phyloP scores from a whole-genome alignment of 1,140 invertebrate genomes.

The Calosoma granatense region DNA sequence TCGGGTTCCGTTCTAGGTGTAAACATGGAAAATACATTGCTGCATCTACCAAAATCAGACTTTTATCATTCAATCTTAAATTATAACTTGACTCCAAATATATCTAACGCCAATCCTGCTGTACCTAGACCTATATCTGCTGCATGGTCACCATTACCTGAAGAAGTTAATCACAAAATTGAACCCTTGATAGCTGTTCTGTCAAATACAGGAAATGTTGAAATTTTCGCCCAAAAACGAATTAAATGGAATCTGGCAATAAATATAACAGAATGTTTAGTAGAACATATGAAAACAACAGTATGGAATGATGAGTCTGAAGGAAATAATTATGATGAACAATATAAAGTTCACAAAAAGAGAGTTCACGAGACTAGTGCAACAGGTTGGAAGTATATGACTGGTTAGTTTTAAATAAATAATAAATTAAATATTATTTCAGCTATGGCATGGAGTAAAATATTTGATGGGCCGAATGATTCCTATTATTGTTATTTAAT shows the following conservation, averaged over 20 bases:
- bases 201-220: slow-evolving; percentile 12
- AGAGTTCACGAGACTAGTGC: slow-evolving; percentile 2
- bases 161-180: slow-evolving; percentile 11
- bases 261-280: slow-evolving; percentile 12
- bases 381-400: too few species aligned
- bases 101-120: neutral
- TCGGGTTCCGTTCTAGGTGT: slow-evolving; percentile 10
- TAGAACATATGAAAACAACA: slow-evolving; percentile 10
- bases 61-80: slow-evolving; percentile 12
- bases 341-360: neutral
- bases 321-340: slow-evolving; percentile 5
- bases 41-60: slow-evolving; percentile 1
- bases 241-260: slow-evolving; percentile 7
- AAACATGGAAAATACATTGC: slow-evolving; percentile 4
- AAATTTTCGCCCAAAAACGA: slow-evolving; percentile 13
- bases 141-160: slow-evolving; percentile 11
- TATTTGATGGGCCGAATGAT: slow-evolving; percentile 10
- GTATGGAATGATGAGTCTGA: slow-evolving; percentile 2
- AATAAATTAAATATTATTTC: slow-evolving; percentile 3
- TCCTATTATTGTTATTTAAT: slow-evolving; percentile 10
- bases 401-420: too few species aligned
- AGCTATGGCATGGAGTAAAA: slow-evolving; percentile 16
- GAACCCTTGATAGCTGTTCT: slow-evolving; percentile 12
- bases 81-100: slow-evolving; percentile 9
- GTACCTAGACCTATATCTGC: slow-evolving; percentile 3